Evolutionary conservation across 2,797 vertebrate genomes (phyloP).

Genomic region (Mionectes olivaceus): DNA sequence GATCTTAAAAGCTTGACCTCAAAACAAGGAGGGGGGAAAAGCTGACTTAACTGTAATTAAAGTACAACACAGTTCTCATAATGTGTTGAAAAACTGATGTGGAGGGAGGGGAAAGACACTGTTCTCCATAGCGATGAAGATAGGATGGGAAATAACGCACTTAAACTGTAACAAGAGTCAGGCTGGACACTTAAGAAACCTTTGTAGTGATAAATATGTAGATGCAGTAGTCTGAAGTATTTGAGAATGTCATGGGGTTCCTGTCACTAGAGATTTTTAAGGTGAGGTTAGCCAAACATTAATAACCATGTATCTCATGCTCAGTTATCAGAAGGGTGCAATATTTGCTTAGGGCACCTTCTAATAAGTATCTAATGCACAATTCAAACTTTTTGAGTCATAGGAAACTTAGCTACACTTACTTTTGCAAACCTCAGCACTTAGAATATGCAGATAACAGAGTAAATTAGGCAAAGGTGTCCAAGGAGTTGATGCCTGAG

Average conservation of each 20-base stretch:
- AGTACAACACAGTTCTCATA: background rate
- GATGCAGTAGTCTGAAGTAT: background rate
- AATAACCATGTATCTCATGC: background rate
- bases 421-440: background rate
- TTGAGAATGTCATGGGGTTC: background rate
- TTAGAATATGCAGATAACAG: background rate
- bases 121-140: background rate
- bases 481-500: background rate
- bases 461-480: background rate
- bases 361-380: background rate
- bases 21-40: background rate
- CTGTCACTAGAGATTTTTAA: background rate
- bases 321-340: background rate
- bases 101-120: background rate
- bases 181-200: background rate
- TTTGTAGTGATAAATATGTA: background rate
- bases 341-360: background rate
- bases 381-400: background rate
- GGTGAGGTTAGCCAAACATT: background rate
- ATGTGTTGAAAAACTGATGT: background rate
- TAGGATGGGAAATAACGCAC: background rate
- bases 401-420: background rate
- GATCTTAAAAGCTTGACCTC: slow-evolving; percentile 17
- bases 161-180: background rate
- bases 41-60: background rate